Percentiles rank a stretch among this genome's conserved stretches.
phyloP scores from a whole-genome alignment of 2,113 vertebrate genomes.

The Microtus oregoni region DNA sequence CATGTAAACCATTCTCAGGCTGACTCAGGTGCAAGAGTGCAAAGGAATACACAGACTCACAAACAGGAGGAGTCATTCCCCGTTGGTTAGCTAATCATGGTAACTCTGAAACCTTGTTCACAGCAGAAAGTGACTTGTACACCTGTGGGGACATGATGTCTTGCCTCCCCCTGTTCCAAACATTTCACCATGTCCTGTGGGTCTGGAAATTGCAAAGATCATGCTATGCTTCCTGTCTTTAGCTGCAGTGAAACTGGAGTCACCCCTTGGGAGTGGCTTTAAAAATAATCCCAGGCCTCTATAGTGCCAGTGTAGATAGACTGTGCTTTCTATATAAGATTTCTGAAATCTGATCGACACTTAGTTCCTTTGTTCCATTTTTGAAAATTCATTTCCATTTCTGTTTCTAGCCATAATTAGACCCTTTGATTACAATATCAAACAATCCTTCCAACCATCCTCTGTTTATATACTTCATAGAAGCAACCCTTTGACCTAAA shows the following conservation, averaged over 20 bases:
- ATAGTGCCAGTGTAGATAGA: neutral
- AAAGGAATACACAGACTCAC: neutral
- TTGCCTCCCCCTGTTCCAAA: too few relatives aligned
- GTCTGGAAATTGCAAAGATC: neutral
- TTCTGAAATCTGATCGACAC: neutral
- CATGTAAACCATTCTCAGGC: neutral
- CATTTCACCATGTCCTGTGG: neutral
- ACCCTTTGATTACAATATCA: neutral
- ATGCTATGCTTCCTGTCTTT: too few relatives aligned
- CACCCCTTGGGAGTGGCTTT: neutral
- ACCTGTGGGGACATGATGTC: neutral
- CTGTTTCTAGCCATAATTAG: neutral
- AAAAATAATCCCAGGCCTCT: neutral
- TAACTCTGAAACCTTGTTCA: neutral
- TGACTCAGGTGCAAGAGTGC: neutral
- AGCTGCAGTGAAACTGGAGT: neutral
- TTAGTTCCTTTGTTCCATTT: neutral
- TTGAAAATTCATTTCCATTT: slow-evolving; percentile 6
- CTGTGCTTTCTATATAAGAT: neutral
- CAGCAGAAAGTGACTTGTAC: neutral
- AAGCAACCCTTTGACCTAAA: neutral
- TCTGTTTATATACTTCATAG: neutral
- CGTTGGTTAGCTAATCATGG: neutral
- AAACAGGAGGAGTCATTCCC: neutral
- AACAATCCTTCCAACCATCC: neutral